Conservation (phyloP, 2,888 invertebrate genomes). For the Drosophila tanythrix region DNA sequence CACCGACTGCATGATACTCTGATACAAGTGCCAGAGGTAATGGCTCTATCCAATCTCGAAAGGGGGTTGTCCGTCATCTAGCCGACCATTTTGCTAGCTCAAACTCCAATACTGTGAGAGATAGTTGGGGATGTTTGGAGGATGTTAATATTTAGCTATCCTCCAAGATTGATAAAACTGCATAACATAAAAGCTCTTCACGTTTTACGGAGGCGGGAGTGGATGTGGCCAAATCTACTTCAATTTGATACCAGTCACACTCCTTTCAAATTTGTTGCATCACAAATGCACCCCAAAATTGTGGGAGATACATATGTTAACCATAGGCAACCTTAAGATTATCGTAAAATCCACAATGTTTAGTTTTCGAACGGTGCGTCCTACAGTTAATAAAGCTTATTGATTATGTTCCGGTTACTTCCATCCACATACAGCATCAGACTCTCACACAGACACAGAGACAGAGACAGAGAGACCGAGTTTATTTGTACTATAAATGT, state of each 20-base stretch:
- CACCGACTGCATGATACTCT: neutral
- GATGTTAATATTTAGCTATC: neutral
- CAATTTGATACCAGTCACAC: neutral
- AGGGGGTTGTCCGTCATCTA: neutral
- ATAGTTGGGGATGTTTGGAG: neutral
- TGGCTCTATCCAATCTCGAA: neutral
- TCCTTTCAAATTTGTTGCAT: neutral
- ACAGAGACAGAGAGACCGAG: conserved; percentile 12
- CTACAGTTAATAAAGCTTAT: neutral
- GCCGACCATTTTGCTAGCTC: neutral
- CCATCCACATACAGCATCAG: neutral
- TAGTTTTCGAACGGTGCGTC: neutral
- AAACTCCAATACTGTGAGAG: neutral
- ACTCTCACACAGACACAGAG: neutral
- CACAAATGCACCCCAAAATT: neutral
- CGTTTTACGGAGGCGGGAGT: neutral
- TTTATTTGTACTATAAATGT: conserved; percentile 51
- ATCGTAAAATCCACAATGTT: neutral
- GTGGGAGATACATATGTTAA: neutral
- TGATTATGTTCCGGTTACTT: conserved; percentile 1
- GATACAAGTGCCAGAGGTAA: neutral
- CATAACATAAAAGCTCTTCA: neutral
- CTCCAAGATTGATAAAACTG: neutral
- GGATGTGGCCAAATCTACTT: neutral
- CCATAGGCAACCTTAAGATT: neutral